Percentiles rank a stretch among this genome's conserved stretches.
Evolutionary conservation across 2,113 vertebrate genomes (phyloP).

Genomic region (Casuarius casuarius): DNA sequence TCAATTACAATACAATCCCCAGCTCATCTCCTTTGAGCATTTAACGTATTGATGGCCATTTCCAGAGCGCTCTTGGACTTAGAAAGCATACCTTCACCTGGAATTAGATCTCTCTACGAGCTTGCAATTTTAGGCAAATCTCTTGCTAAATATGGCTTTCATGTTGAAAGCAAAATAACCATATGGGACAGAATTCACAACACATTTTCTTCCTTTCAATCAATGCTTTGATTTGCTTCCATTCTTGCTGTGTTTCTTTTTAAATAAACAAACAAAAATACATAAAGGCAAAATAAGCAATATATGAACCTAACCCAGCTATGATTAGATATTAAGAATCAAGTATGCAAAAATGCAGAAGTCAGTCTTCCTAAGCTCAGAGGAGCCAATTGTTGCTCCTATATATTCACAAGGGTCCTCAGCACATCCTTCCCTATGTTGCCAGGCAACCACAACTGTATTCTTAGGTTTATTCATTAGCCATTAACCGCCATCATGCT

Average conservation of each 20-base stretch:
- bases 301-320: neutral
- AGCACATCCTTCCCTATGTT: conserved; percentile 25
- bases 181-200: neutral
- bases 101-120: neutral
- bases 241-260: neutral
- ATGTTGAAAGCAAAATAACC: neutral
- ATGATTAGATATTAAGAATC: neutral
- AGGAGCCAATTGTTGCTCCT: conserved; percentile 6
- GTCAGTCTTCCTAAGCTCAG: neutral
- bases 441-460: conserved; percentile 50
- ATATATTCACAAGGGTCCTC: neutral
- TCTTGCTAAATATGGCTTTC: neutral
- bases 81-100: neutral
- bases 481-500: conserved; percentile 44
- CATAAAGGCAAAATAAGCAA: neutral
- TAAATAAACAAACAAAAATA: neutral
- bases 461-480: conserved; percentile 51
- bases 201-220: neutral
- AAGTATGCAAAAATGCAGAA: neutral
- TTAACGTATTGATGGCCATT: neutral
- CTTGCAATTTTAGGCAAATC: neutral
- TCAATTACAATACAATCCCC: neutral
- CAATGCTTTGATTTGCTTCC: neutral
- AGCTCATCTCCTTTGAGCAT: neutral
- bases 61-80: neutral